Percentiles rank a stretch among this genome's conserved stretches.
Conservation (phyloP, 1,140 invertebrate species). For the Artemia franciscana region DNA sequence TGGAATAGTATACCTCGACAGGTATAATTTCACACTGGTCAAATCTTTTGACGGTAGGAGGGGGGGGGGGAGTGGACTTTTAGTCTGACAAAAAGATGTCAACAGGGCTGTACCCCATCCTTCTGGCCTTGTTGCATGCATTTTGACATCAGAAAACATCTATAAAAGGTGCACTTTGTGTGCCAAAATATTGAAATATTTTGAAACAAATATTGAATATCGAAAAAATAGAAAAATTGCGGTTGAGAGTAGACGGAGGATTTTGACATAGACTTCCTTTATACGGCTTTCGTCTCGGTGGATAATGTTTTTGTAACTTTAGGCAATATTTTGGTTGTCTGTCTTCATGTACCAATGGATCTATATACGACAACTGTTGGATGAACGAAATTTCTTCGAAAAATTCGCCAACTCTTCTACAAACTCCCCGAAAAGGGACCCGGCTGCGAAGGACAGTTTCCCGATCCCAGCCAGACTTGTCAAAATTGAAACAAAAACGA, state of each 20-base stretch:
- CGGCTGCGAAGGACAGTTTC: slow-evolving; percentile 25
- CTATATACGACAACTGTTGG: neutral
- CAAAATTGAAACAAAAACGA: slow-evolving; percentile 12
- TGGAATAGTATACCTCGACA: no score
- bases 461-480: slow-evolving; percentile 47
- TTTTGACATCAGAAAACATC: no score
- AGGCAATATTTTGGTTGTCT: neutral
- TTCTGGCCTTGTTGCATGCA: no score
- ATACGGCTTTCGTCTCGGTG: neutral
- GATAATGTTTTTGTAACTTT: neutral
- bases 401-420: neutral
- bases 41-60: no score
- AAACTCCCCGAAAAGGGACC: neutral
- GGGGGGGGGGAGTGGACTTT: no score
- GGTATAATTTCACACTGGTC: no score
- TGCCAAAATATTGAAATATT: no score
- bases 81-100: no score
- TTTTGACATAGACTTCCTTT: neutral
- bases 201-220: neutral
- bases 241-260: neutral
- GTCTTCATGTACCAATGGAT: neutral
- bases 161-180: no score
- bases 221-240: neutral
- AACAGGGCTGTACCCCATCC: no score
- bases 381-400: neutral